Evolutionary conservation across 2,113 vertebrate genomes (phyloP), one percentile per base, ranked within the genome.

Genomic region (Natator depressus): DNA sequence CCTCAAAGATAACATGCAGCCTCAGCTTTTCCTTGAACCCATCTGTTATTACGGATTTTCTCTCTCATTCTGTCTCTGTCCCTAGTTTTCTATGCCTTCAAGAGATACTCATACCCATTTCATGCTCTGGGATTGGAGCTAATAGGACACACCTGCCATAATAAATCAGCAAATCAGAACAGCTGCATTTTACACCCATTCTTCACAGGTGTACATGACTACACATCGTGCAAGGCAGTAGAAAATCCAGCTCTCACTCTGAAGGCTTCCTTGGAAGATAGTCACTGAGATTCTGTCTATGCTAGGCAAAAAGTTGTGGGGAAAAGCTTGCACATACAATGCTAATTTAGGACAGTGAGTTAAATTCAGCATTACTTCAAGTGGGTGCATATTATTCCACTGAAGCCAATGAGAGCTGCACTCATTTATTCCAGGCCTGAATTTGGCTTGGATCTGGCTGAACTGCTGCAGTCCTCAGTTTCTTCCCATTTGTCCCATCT

Each of bases 381-480:
- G 42, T 27, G 24, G 46, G 9, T 38, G n/a, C 31, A 72, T 22
- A 91, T 76, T 89, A 93, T 78, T 16, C 78, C 78, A 88, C 38
- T 93, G 88, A 93, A 93, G 46, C 53, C 6, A 24, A 25, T 80
- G 47, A 93, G 42, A 42, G 24, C 12, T 89, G 53, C 38, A 69
- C 5, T 95, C 8, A 86, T 88, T 95, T 95, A 78, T 95, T 95
- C 89, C 82, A 95, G 75, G 38, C 51, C 25, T 57, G 82, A 84
- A 38, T 91, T 92, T 12, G 2, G 4, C 55, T 95, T 53, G 84
- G 51, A 86, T 75, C 49, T 91, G 93, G 46, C 35, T 82, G 91
- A 93, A 81, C 5, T 88, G 25, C 86, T 91, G 87, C 79, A 88
- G 86, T 57, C 17, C 89, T 94, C 82, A 78, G 29, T 42, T 96